Base-by-base conservation (phyloP, 2,888 invertebrate species). In the Phorcus lineatus region DNA sequence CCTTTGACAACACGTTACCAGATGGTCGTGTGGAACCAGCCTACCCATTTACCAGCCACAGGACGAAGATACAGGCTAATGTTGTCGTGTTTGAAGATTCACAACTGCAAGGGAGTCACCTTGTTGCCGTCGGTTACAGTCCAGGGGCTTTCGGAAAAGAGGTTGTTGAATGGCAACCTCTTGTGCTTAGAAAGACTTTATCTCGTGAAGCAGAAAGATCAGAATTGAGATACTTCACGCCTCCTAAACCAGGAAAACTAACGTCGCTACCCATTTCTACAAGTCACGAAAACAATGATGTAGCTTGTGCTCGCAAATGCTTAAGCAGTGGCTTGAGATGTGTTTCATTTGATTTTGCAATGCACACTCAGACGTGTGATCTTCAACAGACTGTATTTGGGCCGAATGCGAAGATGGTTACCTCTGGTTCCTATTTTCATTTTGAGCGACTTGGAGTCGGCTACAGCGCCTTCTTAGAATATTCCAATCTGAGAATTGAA, bases 1-100 rank as follows among this genome's bases (percentile, higher is more conserved):
- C 90, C 0, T 90, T 81, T 75, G 90, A 90, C 75, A 87, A 82
- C 36, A 88, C 89, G 0, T 74, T 88, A 22, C 90, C 90, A 2
- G 88, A 85, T 76, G 90, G 90, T 1, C 75, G 89, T 40, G 86
- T 90, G 22, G 88, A 87, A 52, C 84, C 87, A 55, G 80, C 87
- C 0, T 88, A 87, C 75, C 57, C 76, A 16, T 87, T 79, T 74
- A 87, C 89, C 17, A 88, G 89, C 80, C 88, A 89, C 81, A 86
- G 88, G 0, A 79, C 81, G 13, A 86, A 80, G 62, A 74, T 90
- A 0, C 77, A 83, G 28, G 88, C 86, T 0, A 84, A 84, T n/a
- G 84, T 89, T 2, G 75, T 88, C 1, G 85, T 85, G 9, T 85
- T 87, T 78, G 90, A 90, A 77, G 90, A 90, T 81, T 88, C 88